Evolutionary conservation across 2,113 vertebrate species (phyloP).

Genomic region (Oplegnathus fasciatus): DNA sequence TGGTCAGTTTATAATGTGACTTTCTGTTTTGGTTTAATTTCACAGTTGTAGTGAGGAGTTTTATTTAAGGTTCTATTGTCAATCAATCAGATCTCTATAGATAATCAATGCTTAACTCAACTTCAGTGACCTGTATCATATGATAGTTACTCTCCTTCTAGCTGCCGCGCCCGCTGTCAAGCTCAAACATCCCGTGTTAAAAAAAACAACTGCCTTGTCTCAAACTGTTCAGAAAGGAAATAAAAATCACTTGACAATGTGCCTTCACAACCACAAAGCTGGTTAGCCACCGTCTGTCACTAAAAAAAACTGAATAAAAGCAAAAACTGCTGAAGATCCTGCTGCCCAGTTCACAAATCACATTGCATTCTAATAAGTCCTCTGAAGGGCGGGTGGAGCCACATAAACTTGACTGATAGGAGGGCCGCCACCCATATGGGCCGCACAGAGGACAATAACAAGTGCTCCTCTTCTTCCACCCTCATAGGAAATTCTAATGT

Average conservation of each 20-base stretch:
- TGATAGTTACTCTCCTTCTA: not conserved
- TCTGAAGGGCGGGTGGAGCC: not conserved
- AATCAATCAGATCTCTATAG: not conserved
- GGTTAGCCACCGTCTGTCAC: not conserved
- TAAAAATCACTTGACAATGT: not conserved
- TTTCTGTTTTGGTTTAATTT: not conserved
- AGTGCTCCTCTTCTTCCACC: not conserved
- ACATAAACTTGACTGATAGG: not conserved
- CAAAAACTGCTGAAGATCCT: not conserved
- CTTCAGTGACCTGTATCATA: not conserved
- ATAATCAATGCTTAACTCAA: not conserved
- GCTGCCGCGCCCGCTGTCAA: not conserved
- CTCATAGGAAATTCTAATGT: not conserved
- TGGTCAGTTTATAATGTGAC: no score
- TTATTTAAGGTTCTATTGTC: not conserved
- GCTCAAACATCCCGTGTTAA: not conserved
- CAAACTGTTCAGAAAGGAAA: not conserved
- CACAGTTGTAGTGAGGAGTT: not conserved
- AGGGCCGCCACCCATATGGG: no score
- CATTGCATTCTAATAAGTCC: not conserved
- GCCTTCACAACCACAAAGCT: not conserved
- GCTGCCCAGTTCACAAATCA: not conserved
- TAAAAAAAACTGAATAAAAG: no score
- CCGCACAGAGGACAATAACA: not conserved
- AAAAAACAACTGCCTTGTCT: not conserved